These are phyloP conservation scores for Atta cephalotes DNA, from an alignment of 1,140 invertebrate genomes.

Conservation along the genomic window DNA sequence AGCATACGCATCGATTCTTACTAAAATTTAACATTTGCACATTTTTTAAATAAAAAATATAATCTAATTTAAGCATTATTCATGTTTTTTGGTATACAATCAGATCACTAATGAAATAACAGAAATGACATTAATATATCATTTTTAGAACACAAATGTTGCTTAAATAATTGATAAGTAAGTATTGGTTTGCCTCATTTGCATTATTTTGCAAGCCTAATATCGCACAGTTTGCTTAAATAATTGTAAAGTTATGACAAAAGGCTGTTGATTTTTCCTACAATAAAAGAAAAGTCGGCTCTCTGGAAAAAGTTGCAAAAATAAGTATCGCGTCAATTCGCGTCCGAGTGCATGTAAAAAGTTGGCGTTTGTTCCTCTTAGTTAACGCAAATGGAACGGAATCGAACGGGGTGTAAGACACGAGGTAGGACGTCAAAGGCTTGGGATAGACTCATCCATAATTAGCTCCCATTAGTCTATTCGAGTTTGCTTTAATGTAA, in stretches of 20 bases:
- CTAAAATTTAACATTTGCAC: background rate
- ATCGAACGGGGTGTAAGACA: conserved; percentile 43
- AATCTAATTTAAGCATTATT: background rate
- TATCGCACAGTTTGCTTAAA: background rate
- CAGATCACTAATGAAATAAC: background rate
- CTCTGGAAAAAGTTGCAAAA: conserved; percentile 35
- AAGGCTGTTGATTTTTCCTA: background rate
- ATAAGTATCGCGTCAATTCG: conserved; percentile 56
- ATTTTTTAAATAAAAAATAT: background rate
- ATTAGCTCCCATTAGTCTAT: conserved; percentile 54
- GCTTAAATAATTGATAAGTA: conserved; percentile 10
- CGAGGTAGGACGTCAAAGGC: conserved; percentile 53
- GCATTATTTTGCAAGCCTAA: background rate
- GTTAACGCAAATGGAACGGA: conserved; percentile 55
- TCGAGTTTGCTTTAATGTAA: conserved; percentile 48
- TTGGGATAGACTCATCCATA: conserved; percentile 47
- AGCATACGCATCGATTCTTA: background rate
- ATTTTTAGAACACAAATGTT: background rate
- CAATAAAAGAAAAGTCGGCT: background rate
- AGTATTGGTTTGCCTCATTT: background rate
- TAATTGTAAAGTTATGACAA: background rate
- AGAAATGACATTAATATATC: background rate
- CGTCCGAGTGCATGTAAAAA: conserved; percentile 38
- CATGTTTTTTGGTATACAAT: background rate
- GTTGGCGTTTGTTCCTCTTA: conserved; percentile 34